A percentile compares a stretch with the other conserved stretches of the same genome.
Evolutionary conservation across 2,888 invertebrate species (phyloP).

Genomic region (Macrosoma leucophasiata): DNA sequence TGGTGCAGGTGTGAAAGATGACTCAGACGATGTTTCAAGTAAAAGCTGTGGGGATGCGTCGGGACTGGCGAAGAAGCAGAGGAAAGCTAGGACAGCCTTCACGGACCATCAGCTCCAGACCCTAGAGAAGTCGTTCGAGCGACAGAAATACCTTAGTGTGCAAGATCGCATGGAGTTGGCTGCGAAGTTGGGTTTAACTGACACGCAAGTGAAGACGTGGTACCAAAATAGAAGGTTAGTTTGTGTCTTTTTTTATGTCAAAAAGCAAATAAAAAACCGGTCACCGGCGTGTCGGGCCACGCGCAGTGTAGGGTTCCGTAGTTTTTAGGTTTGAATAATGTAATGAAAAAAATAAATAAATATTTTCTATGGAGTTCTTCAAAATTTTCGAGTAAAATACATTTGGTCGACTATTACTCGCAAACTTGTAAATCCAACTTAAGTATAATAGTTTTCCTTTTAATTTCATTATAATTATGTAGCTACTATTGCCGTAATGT

Average conservation of each 20-base stretch:
- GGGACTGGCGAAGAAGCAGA: slow-evolving; percentile 89
- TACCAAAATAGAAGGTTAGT: slow-evolving; percentile 97
- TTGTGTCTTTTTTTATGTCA: slow-evolving; percentile 3
- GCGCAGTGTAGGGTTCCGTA: too few species aligned
- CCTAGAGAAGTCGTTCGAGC: slow-evolving; percentile 96
- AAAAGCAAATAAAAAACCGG: too few species aligned
- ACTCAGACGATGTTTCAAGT: slow-evolving; percentile 83
- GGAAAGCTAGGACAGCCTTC: slow-evolving; percentile 98
- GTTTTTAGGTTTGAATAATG: too few species aligned
- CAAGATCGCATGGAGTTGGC: slow-evolving; percentile 99
- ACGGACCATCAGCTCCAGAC: slow-evolving; percentile 98
- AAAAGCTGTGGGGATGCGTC: slow-evolving; percentile 66
- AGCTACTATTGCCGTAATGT: too few species aligned
- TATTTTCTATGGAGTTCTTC: too few species aligned
- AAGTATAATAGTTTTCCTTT: too few species aligned
- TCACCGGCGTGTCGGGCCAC: too few species aligned
- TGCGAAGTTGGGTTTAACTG: slow-evolving; percentile 94
- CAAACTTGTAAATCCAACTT: too few species aligned
- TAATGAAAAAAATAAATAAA: too few species aligned
- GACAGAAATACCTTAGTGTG: slow-evolving; percentile 97
- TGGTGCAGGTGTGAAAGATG: slow-evolving; percentile 91
- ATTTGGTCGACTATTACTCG: too few species aligned
- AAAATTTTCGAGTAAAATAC: too few species aligned
- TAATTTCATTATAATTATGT: too few species aligned
- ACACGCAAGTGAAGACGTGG: slow-evolving; percentile 99